Evolutionary conservation across 2,113 vertebrate species (phyloP).

Genomic region (Pardalotus punctatus): DNA sequence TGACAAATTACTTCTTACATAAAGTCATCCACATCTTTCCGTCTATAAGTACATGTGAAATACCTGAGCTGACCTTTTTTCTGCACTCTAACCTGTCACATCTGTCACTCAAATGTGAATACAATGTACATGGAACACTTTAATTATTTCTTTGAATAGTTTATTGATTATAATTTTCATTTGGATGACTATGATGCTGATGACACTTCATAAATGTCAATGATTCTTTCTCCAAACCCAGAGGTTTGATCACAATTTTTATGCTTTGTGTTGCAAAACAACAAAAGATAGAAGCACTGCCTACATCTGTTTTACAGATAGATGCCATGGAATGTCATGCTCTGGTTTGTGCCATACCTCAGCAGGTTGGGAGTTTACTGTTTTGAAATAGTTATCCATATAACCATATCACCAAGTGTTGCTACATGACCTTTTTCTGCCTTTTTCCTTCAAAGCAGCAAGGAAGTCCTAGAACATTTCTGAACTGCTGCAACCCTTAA

Average conservation of each 20-base stretch:
- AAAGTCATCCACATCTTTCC: background rate
- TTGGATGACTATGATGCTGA: background rate
- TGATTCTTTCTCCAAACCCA: background rate
- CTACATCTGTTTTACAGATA: background rate
- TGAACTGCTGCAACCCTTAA: background rate
- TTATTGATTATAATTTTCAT: background rate
- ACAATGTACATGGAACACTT: background rate
- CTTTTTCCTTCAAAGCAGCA: background rate
- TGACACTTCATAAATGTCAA: background rate
- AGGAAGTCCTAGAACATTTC: background rate
- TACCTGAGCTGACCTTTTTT: background rate
- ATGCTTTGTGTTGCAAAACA: background rate
- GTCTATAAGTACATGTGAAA: background rate
- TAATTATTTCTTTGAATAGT: background rate
- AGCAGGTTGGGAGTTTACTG: background rate
- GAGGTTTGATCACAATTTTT: background rate
- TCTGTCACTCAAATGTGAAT: background rate
- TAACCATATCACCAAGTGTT: background rate
- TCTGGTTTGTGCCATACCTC: background rate
- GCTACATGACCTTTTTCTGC: background rate
- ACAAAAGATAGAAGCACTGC: background rate
- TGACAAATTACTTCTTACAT: background rate
- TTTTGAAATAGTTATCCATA: background rate
- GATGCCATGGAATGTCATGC: fast-evolving
- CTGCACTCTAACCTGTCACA: background rate